These are phyloP conservation scores for Antidorcas marsupialis DNA, from an alignment of 2,113 vertebrate species.

Conservation along the genomic window DNA sequence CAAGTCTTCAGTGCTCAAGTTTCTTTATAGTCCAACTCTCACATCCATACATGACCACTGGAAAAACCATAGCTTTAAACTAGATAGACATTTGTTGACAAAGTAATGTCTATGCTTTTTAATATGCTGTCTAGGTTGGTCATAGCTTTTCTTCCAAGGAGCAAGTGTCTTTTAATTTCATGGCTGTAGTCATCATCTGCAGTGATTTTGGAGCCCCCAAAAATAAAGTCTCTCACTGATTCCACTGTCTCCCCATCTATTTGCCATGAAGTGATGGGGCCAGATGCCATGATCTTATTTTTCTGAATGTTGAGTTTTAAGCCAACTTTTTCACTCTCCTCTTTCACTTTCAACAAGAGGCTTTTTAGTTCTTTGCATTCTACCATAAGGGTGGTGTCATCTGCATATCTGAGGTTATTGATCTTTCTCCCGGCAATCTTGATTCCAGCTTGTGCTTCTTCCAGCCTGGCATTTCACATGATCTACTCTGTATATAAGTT, in stretches of 20 bases:
- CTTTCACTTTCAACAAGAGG: neutral
- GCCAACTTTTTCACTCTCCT: neutral
- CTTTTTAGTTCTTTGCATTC: neutral
- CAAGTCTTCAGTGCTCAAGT: neutral
- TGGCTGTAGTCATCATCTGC: neutral
- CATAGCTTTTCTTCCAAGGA: neutral
- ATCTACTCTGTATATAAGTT: neutral
- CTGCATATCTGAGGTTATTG: neutral
- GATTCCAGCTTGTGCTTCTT: neutral
- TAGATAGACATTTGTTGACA: neutral
- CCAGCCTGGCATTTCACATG: neutral
- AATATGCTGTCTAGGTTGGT: neutral
- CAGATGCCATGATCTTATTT: neutral
- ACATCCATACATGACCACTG: neutral
- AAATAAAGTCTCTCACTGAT: neutral
- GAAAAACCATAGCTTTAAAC: neutral
- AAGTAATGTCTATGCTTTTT: neutral
- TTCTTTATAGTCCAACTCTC: neutral
- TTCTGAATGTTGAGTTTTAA: neutral
- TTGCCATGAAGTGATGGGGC: neutral
- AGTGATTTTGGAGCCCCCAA: neutral
- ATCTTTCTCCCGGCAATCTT: neutral
- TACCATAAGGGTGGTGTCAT: neutral
- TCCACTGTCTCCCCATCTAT: neutral
- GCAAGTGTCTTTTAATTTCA: neutral